A percentile compares a stretch with the other conserved stretches of the same genome.
These are phyloP conservation scores for Pinna nobilis DNA, from an alignment of 1,140 invertebrate genomes.

Conservation along the genomic window DNA sequence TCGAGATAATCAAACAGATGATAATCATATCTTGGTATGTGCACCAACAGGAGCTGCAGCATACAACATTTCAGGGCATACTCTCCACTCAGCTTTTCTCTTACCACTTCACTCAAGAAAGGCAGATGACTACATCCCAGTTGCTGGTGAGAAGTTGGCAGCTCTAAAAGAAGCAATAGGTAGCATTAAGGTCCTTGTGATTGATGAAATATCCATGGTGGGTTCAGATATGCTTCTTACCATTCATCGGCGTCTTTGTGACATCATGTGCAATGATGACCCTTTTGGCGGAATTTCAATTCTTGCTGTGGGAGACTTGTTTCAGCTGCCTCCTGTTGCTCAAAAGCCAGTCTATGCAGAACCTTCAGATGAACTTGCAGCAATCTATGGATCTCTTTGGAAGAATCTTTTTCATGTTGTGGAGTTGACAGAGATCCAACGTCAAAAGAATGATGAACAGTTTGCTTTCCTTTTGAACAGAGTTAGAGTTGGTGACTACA, in stretches of 20 bases:
- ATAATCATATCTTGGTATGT: constrained; percentile 8
- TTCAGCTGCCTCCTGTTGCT: constrained; percentile 41
- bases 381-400: neutral
- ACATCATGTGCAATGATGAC: constrained; percentile 37
- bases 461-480: neutral
- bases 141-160: constrained; percentile 16
- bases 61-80: constrained; percentile 30
- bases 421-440: neutral
- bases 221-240: constrained; percentile 35
- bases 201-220: constrained; percentile 56
- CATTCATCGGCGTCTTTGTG: constrained; percentile 43
- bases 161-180: constrained; percentile 19
- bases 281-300: constrained; percentile 49
- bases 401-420: neutral
- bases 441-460: neutral
- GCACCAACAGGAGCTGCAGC: constrained; percentile 48
- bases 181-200: constrained; percentile 41
- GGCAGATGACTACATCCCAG: constrained; percentile 23
- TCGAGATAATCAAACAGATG: neutral
- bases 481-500: constrained; percentile 1
- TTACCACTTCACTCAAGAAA: constrained; percentile 15
- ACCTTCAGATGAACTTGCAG: neutral
- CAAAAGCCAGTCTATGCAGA: neutral
- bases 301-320: constrained; percentile 50
- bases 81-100: constrained; percentile 28